Evolutionary conservation across 2,888 invertebrate species (phyloP).

Genomic region (Thyatira batis): DNA sequence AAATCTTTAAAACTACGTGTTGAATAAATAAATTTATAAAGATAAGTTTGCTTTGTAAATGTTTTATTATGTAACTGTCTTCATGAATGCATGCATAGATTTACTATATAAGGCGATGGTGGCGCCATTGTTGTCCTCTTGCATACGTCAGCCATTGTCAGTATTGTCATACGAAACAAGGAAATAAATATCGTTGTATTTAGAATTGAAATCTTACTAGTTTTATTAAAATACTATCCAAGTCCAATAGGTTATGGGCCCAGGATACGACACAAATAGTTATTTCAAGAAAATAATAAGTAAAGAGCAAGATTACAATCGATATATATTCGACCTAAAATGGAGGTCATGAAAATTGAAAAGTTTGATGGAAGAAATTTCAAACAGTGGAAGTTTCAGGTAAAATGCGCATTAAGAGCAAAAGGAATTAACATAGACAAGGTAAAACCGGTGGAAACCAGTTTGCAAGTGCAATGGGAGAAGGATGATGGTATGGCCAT

Average conservation of each 20-base stretch:
- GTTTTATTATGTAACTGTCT: too few relatives aligned
- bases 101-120: too few relatives aligned
- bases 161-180: too few relatives aligned
- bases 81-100: too few relatives aligned
- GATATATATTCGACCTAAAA: neutral
- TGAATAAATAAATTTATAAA: too few relatives aligned
- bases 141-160: too few relatives aligned
- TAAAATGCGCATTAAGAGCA: conserved; percentile 19
- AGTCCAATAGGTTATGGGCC: conserved; percentile 6
- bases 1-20: too few relatives aligned
- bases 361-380: conserved; percentile 14
- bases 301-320: neutral
- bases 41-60: too few relatives aligned
- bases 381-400: conserved; percentile 12
- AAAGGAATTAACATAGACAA: conserved; percentile 15
- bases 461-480: conserved; percentile 10
- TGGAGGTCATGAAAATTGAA: conserved; percentile 7
- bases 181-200: neutral
- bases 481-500: conserved; percentile 24
- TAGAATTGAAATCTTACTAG: neutral
- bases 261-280: neutral
- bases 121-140: too few relatives aligned
- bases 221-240: conserved; percentile 1
- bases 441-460: conserved; percentile 5
- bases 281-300: neutral